phyloP scores from a whole-genome alignment of 2,888 invertebrate genomes.

The Neoscelio sp. region DNA sequence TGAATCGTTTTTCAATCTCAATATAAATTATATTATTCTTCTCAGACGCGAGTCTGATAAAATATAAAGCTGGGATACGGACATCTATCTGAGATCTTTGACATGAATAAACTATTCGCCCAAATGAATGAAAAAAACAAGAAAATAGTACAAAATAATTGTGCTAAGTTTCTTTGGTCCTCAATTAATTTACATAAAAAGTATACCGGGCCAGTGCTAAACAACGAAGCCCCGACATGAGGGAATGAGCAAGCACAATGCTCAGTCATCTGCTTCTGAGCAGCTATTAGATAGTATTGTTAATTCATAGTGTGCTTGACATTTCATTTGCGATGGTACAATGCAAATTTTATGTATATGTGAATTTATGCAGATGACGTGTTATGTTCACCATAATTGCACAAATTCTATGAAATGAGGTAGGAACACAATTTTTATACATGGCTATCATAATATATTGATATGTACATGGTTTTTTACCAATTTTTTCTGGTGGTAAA shows the following conservation, averaged over 20 bases:
- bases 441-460: no score
- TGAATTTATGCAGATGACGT: constrained; percentile 20
- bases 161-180: constrained; percentile 14
- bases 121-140: not conserved
- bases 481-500: no score
- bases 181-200: constrained; percentile 74
- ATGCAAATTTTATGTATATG: constrained; percentile 66
- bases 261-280: constrained; percentile 75
- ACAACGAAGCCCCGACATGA: constrained; percentile 63
- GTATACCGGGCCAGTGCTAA: constrained; percentile 65
- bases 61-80: not conserved
- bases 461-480: no score
- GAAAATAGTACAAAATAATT: constrained; percentile 18
- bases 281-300: constrained; percentile 81
- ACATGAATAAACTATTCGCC: constrained; percentile 5
- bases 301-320: constrained; percentile 80
- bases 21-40: not conserved
- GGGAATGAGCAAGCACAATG: constrained; percentile 72
- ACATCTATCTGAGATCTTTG: no score
- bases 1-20: no score
- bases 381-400: constrained; percentile 20
- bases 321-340: constrained; percentile 78
- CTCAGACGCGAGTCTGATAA: not conserved
- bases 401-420: not conserved
- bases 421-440: not conserved